Evolutionary conservation across 2,113 vertebrate genomes (phyloP).

Genomic region (Cyprinodon brontotheroides): DNA sequence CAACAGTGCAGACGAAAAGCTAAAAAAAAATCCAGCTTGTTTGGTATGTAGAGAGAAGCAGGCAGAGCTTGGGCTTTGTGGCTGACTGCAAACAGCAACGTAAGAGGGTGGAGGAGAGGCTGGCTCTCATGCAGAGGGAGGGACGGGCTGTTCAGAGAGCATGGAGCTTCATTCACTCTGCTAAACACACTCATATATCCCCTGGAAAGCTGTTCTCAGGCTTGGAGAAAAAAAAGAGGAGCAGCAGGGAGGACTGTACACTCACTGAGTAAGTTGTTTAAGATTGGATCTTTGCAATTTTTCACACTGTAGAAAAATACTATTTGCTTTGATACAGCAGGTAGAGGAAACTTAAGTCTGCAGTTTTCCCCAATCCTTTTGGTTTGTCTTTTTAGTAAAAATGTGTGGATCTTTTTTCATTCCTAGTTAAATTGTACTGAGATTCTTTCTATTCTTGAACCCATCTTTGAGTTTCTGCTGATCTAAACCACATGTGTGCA

Average conservation of each 20-base stretch:
- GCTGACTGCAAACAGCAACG: slow-evolving; percentile 43
- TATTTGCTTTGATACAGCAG: slow-evolving; percentile 1
- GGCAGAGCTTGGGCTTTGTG: slow-evolving; percentile 15
- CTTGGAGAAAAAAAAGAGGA: slow-evolving; percentile 51
- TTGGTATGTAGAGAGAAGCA: slow-evolving; percentile 23
- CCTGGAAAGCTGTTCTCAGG: slow-evolving; percentile 53
- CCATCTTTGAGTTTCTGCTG: slow-evolving; percentile 47
- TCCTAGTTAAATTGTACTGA: slow-evolving; percentile 15
- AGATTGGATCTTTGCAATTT: neutral
- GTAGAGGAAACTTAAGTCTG: neutral
- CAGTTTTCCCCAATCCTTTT: neutral
- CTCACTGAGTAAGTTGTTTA: slow-evolving; percentile 57
- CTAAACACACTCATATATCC: slow-evolving; percentile 46
- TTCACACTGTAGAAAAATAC: neutral
- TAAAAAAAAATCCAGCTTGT: slow-evolving; percentile 19
- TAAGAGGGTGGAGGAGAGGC: slow-evolving; percentile 68
- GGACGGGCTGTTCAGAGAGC: slow-evolving; percentile 61
- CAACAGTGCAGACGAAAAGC: neutral
- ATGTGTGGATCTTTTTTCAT: neutral
- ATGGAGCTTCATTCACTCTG: slow-evolving; percentile 77
- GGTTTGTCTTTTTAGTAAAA: neutral
- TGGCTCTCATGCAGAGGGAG: slow-evolving; percentile 59
- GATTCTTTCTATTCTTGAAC: slow-evolving; percentile 32
- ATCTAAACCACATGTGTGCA: slow-evolving; percentile 64
- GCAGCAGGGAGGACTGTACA: slow-evolving; percentile 42